Percentiles rank a stretch among this genome's conserved stretches.
Evolutionary conservation across 2,888 invertebrate species (phyloP).

Genomic region (Hofmannophila pseudospretella): DNA sequence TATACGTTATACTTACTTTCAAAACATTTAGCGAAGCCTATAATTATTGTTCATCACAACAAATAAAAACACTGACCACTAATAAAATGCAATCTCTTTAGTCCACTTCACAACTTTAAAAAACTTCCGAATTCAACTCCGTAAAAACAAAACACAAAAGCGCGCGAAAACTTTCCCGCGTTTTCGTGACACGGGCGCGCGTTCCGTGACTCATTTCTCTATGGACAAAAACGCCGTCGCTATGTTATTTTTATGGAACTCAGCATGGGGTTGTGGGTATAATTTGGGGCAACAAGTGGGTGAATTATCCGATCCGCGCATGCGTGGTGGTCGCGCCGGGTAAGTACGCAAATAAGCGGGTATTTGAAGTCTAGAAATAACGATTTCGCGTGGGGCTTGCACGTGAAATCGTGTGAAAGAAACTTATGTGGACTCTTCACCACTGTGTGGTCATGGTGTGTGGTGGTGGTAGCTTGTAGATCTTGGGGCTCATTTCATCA

Average conservation of each 20-base stretch:
- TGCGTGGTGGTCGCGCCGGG: constrained; percentile 66
- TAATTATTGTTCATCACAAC: too few species aligned
- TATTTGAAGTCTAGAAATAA: constrained; percentile 46
- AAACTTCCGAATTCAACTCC: not conserved
- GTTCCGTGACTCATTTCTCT: constrained; percentile 50
- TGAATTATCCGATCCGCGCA: constrained; percentile 67
- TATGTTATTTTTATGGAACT: constrained; percentile 59
- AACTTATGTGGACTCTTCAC: not conserved
- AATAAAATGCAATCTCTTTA: not conserved
- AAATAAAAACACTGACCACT: not conserved
- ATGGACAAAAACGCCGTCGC: constrained; percentile 48
- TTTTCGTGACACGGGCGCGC: constrained; percentile 46
- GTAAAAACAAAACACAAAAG: constrained; percentile 11
- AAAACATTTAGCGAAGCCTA: too few species aligned
- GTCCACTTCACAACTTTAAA: not conserved
- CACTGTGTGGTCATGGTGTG: too few species aligned
- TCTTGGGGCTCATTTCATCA: too few species aligned
- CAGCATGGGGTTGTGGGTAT: constrained; percentile 66
- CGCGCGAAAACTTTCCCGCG: constrained; percentile 30
- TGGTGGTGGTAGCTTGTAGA: too few species aligned
- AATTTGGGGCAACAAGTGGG: constrained; percentile 68
- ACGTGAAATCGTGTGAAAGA: not conserved
- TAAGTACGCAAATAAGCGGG: constrained; percentile 54
- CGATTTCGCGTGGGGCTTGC: constrained; percentile 50
- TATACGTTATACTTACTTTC: too few species aligned